Evolutionary conservation across 2,113 vertebrate genomes (phyloP), one percentile per base, ranked within the genome.

Genomic region (Capra hircus): DNA sequence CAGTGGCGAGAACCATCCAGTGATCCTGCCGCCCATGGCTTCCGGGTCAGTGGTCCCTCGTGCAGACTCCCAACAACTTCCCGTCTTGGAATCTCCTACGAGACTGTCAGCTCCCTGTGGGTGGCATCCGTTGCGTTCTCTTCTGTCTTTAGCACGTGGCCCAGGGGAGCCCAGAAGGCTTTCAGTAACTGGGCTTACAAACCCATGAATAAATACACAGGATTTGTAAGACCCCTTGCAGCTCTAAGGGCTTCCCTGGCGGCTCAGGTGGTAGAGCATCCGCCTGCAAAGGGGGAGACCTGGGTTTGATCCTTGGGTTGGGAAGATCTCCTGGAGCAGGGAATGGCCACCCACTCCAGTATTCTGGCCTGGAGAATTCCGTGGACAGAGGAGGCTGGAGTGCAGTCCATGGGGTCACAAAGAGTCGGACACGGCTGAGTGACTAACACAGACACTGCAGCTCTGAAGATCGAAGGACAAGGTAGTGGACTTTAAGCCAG

Each of bases 1-100:
- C 3, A 0, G 2, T 3, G 48, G 2, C 6, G 40, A 83, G 28
- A n/a, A n/a, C n/a, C 27, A 7, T n/a, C 78, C 77, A 15, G 21
- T 0, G 5, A 43, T 40, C 10, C n/a, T 33, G 28, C 57, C 3
- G 1, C 27, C 28, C 21, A 62, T 0, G 0, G 48, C 36, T 50
- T 57, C 91, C 27, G 0, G 0, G 62, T 30, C 21, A 1, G 12
- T 19, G 84, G 21, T 6, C n/a, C 67, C 67, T 71, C 10, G 17
- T 21, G 55, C 7, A 67, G 78, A 78, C 50, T 7, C 2, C 50
- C 10, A 5, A 17, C 15, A 43, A 30, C 27, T 10, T 28, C 59
- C 67, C 11, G 25, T 64, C 62, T 90, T 55, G n/a, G n/a, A 55
- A 27, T 25, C 53, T 62, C 19, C 40, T 50, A 9, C 0, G 0